phyloP scores from a whole-genome alignment of 37 sponge, comb jelly and placozoan genomes.

The Petrosia ficiformis region DNA sequence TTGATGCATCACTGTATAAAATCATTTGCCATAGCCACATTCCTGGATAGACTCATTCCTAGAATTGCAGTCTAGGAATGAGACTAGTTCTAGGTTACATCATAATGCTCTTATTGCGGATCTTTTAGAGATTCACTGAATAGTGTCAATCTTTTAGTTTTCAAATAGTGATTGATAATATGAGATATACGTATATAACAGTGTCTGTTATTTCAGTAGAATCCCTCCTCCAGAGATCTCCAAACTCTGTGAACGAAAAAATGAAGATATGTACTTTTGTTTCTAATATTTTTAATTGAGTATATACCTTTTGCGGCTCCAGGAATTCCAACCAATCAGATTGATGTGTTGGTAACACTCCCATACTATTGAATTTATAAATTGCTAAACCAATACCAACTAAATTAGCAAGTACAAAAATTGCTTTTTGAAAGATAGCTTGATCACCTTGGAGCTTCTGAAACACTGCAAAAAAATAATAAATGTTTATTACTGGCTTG shows the following conservation, averaged over 20 bases:
- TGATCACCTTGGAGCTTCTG: conserved; percentile 83
- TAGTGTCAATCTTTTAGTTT: neutral
- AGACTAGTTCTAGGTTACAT: too few species aligned
- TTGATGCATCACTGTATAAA: too few species aligned
- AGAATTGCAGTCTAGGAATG: too few species aligned
- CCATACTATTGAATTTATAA: conserved; percentile 93
- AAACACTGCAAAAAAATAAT: conserved; percentile 9
- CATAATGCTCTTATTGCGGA: too few species aligned
- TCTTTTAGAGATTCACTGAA: neutral
- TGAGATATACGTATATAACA: neutral
- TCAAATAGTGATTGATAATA: neutral
- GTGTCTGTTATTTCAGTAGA: neutral
- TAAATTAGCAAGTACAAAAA: conserved; percentile 85
- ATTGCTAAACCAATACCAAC: conserved; percentile 76
- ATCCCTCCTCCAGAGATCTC: conserved; percentile 35
- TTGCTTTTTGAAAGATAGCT: conserved; percentile 77
- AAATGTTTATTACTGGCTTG: neutral
- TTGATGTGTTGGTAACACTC: conserved; percentile 85
- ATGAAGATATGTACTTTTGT: neutral
- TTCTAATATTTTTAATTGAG: neutral
- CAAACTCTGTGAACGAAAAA: conserved; percentile 13
- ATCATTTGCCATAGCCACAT: too few species aligned
- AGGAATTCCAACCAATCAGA: conserved; percentile 99
- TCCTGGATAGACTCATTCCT: too few species aligned
- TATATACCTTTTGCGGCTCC: conserved; percentile 51